Evolutionary conservation across 2,888 invertebrate genomes (phyloP).

Genomic region (Drosophila falleni): DNA sequence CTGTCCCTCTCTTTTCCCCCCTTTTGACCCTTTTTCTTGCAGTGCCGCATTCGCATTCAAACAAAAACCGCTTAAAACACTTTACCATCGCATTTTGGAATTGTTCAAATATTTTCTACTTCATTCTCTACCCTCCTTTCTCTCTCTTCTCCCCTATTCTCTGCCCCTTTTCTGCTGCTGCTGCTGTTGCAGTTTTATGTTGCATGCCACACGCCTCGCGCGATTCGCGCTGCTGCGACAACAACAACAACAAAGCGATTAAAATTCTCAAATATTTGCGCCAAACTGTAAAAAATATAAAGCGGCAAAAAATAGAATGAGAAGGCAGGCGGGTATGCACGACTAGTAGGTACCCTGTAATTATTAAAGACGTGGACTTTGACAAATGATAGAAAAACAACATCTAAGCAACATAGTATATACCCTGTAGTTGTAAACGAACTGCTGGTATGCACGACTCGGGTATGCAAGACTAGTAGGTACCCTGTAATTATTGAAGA

Average conservation of each 20-base stretch:
- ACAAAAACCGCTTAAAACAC: conserved; percentile 81
- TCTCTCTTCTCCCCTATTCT: not conserved
- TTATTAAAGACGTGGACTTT: not conserved
- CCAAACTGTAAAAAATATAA: conserved; percentile 52
- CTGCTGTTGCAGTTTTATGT: conserved; percentile 50
- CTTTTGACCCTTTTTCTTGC: not conserved
- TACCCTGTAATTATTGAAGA: too few species aligned
- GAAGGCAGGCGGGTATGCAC: not conserved
- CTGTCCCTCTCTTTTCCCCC: too few species aligned
- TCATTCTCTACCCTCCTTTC: not conserved
- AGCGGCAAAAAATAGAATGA: conserved; percentile 5
- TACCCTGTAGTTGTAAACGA: not conserved
- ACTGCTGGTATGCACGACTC: too few species aligned
- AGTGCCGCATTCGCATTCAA: conserved; percentile 63
- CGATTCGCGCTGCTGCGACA: conserved; percentile 27
- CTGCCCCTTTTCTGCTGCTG: conserved; percentile 19
- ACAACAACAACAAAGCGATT: conserved; percentile 79
- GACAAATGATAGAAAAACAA: too few species aligned
- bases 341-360: not conserved
- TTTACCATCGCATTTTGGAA: conserved; percentile 81
- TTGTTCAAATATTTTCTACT: conserved; percentile 78
- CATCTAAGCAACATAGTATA: too few species aligned
- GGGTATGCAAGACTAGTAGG: too few species aligned
- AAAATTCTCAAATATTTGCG: conserved; percentile 80
- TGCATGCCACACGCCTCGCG: conserved; percentile 22